Percentiles rank a stretch among this genome's conserved stretches.
Conservation (phyloP, 2,797 vertebrate genomes). For the Sebastiscus albofasciatus region DNA sequence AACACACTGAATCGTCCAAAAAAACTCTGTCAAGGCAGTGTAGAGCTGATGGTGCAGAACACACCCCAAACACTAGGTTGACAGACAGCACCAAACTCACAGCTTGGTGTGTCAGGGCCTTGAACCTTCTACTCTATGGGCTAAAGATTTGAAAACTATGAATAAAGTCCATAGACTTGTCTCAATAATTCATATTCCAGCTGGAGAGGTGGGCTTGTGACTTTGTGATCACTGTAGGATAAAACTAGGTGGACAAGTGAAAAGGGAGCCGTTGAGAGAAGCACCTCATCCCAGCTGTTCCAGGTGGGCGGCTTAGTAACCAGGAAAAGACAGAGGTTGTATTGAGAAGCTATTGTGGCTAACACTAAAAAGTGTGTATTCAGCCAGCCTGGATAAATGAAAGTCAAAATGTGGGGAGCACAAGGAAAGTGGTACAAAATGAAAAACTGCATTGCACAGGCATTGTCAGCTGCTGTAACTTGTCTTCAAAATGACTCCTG, state of each 20-base stretch:
- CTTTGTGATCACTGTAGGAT: neutral
- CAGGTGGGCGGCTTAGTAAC: neutral
- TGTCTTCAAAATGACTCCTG: slow-evolving; percentile 30
- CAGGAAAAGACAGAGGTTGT: neutral
- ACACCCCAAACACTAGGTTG: too few species aligned
- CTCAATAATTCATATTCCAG: neutral
- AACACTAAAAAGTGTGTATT: neutral
- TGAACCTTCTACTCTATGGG: neutral
- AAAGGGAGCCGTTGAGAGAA: neutral
- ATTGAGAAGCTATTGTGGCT: neutral
- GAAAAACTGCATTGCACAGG: slow-evolving; percentile 4
- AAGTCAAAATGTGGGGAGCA: neutral
- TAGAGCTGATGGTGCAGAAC: too few species aligned
- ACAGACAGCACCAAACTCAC: too few species aligned
- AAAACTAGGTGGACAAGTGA: neutral
- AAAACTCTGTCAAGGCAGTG: too few species aligned
- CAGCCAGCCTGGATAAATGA: neutral
- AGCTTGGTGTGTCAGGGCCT: too few species aligned
- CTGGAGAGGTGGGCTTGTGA: neutral
- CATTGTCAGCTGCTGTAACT: slow-evolving; percentile 18
- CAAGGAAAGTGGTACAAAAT: neutral
- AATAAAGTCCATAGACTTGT: neutral
- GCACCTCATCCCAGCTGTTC: neutral
- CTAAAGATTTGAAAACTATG: neutral
- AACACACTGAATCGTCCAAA: too few species aligned